phyloP scores from a whole-genome alignment of 2,797 vertebrate species.

The Enteromius anoplus region DNA sequence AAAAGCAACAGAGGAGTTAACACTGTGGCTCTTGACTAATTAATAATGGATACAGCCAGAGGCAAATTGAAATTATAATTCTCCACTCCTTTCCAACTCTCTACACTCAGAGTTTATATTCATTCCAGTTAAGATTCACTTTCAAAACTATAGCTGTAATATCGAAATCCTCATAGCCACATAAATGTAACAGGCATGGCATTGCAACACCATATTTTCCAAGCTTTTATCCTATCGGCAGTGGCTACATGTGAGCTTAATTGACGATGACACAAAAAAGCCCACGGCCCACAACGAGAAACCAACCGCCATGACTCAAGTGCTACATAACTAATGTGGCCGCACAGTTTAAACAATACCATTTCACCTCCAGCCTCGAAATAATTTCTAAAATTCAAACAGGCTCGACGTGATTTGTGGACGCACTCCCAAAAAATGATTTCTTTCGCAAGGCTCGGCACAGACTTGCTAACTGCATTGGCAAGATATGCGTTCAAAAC shows the following conservation, averaged over 20 bases:
- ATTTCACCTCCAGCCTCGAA: slow-evolving; percentile 60
- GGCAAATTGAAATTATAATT: slow-evolving; percentile 76
- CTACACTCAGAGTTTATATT: slow-evolving; percentile 60
- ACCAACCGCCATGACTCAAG: slow-evolving; percentile 59
- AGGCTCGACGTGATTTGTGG: slow-evolving; percentile 66
- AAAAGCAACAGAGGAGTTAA: slow-evolving; percentile 44
- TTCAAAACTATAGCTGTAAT: slow-evolving; percentile 61
- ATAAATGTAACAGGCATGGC: slow-evolving; percentile 64
- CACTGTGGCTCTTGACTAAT: slow-evolving; percentile 62
- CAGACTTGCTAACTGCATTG: slow-evolving; percentile 47
- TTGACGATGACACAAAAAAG: slow-evolving; percentile 61
- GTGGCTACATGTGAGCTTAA: slow-evolving; percentile 63
- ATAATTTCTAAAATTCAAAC: slow-evolving; percentile 54
- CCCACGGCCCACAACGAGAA: slow-evolving; percentile 57
- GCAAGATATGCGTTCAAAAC: slow-evolving; percentile 41
- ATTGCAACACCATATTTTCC: slow-evolving; percentile 52
- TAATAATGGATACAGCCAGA: slow-evolving; percentile 77
- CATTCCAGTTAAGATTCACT: slow-evolving; percentile 64
- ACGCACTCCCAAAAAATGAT: not conserved
- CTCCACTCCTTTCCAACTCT: slow-evolving; percentile 65
- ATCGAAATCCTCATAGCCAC: slow-evolving; percentile 51
- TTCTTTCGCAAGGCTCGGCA: slow-evolving; percentile 40
- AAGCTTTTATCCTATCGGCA: slow-evolving; percentile 62
- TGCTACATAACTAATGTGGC: slow-evolving; percentile 65
- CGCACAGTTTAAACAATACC: slow-evolving; percentile 60